These are phyloP conservation scores for Paguma larvata DNA, from an alignment of 2,797 vertebrate genomes.

Conservation along the genomic window DNA sequence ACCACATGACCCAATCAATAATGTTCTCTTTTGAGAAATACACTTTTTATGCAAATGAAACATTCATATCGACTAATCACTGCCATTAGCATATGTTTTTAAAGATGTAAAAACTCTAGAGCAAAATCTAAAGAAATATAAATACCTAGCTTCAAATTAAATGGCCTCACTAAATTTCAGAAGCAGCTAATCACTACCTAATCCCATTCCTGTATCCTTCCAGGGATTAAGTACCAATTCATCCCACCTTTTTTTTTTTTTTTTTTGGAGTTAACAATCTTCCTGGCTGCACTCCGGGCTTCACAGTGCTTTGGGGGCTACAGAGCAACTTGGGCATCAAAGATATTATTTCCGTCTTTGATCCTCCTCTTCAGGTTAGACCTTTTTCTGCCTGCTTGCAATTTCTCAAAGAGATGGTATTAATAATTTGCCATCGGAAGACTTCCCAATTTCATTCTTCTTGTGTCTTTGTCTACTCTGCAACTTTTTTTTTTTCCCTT, in stretches of 20 bases:
- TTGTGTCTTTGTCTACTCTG: constrained; percentile 74
- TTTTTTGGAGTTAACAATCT: constrained; percentile 49
- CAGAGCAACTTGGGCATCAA: constrained; percentile 76
- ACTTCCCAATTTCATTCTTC: constrained; percentile 76
- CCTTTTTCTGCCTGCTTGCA: constrained; percentile 80
- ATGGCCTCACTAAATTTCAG: constrained; percentile 68
- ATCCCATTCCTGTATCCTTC: constrained; percentile 60
- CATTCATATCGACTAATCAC: background rate
- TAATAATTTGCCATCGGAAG: constrained; percentile 83
- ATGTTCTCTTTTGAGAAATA: constrained; percentile 47
- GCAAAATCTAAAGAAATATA: constrained; percentile 50
- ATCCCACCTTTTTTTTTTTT: constrained; percentile 44
- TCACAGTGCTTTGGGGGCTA: constrained; percentile 52
- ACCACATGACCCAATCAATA: background rate
- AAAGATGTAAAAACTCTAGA: constrained; percentile 11
- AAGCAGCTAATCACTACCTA: constrained; percentile 61
- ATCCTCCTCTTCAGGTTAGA: constrained; percentile 82
- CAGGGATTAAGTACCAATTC: constrained; percentile 70
- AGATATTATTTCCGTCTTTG: constrained; percentile 81
- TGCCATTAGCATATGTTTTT: background rate
- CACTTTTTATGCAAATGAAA: constrained; percentile 60
- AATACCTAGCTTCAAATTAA: constrained; percentile 64
- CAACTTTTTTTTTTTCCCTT: background rate
- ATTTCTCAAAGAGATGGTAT: constrained; percentile 81
- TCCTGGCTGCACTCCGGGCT: constrained; percentile 49